These are phyloP conservation scores for Centrocercus urophasianus DNA, from an alignment of 2,113 vertebrate species.

Conservation along the genomic window DNA sequence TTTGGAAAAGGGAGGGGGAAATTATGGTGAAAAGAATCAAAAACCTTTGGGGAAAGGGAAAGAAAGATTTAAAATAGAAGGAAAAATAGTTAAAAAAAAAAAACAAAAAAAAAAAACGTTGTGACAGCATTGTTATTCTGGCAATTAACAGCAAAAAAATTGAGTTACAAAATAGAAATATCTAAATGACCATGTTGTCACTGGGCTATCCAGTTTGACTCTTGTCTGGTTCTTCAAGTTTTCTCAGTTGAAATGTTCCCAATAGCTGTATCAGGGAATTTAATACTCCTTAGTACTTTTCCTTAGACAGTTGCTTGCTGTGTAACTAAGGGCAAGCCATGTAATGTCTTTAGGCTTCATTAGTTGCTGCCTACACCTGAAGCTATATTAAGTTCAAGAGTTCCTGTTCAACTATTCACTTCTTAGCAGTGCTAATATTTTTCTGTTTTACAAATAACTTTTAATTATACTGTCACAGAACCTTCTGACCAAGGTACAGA, in stretches of 20 bases:
- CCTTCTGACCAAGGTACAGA: not conserved
- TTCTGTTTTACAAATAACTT: conserved; percentile 23
- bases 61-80: not conserved
- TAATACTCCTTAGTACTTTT: not conserved
- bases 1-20: not conserved
- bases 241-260: not conserved
- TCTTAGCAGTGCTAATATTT: not conserved
- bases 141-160: conserved; percentile 11
- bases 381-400: conserved; percentile 26
- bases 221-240: not conserved
- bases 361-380: conserved; percentile 16
- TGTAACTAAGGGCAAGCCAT: not conserved
- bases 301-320: not conserved
- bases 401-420: not conserved
- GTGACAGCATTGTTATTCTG: not conserved
- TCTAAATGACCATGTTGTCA: not conserved
- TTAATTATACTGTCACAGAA: conserved; percentile 5
- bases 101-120: not conserved
- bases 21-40: not conserved
- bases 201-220: not conserved
- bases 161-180: not conserved
- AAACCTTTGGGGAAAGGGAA: not conserved
- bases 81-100: not conserved
- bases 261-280: not conserved
- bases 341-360: conserved; percentile 23